Evolutionary conservation across 2,113 vertebrate species (phyloP).

Genomic region (Limanda limanda): DNA sequence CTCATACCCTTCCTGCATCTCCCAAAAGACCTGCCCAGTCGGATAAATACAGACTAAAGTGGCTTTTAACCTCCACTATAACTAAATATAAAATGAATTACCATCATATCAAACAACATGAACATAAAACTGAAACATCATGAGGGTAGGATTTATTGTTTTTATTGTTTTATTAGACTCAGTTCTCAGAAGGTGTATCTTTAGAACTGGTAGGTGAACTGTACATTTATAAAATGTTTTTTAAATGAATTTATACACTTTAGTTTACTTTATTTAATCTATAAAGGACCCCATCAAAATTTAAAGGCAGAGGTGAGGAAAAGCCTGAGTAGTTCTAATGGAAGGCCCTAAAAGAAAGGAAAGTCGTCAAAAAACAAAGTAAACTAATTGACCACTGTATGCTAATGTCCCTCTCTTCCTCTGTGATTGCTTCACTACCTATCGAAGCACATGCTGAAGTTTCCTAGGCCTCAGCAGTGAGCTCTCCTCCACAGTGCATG

Average conservation of each 20-base stretch:
- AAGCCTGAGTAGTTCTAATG: too few species aligned
- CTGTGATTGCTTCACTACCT: slow-evolving; percentile 35
- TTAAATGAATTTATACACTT: not conserved
- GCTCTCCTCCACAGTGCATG: not conserved
- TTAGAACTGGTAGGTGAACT: not conserved
- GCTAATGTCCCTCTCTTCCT: slow-evolving; percentile 4
- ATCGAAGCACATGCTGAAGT: slow-evolving; percentile 26
- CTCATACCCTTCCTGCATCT: too few species aligned
- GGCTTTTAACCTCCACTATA: too few species aligned
- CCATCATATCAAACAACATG: too few species aligned
- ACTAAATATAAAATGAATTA: too few species aligned
- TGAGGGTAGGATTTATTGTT: not conserved
- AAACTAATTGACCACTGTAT: slow-evolving; percentile 2
- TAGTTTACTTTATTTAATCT: not conserved
- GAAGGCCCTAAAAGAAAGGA: not conserved
- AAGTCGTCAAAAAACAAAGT: slow-evolving; percentile 15
- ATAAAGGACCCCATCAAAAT: not conserved
- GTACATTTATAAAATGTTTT: not conserved
- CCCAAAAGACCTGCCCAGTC: too few species aligned
- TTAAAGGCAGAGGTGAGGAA: too few species aligned
- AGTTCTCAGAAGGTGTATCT: not conserved
- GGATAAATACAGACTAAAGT: too few species aligned
- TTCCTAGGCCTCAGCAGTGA: slow-evolving; percentile 27
- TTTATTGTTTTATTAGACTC: not conserved
- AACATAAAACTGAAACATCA: not conserved